Evolutionary conservation across 2,888 invertebrate genomes (phyloP), one percentile per base, ranked within the genome.

Genomic region (Sphinx pinastri): DNA sequence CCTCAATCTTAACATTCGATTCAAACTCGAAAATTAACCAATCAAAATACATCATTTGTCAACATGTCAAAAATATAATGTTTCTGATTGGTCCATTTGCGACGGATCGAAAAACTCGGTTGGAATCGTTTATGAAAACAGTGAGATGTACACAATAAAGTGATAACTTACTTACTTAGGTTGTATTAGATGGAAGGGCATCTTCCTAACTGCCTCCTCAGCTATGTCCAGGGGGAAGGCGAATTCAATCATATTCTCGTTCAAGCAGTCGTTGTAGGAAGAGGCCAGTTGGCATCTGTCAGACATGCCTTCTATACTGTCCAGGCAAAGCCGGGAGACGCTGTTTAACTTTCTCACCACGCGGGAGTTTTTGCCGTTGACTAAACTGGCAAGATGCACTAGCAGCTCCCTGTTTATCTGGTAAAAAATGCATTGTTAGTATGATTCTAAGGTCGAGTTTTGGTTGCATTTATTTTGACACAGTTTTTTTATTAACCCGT

Each of bases 101-200:
- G 1, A 25, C 25, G 25, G 25, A 25, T 25, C 25, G 25, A 25
- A 25, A 25, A 25, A 25, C 1, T 1, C 25, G 25, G 25, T 25
- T 25, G 25, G 25, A 25, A 25, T 25, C 1, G 25, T 25, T 25
- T 25, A 25, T 25, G 25, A 25, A 25, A 25, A 25, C 25, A 2
- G 25, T 25, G 8, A 38, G 19, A 19, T 19, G 19, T 55, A 55
- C 55, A 19, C 55, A 55, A 10, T 16, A 73, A 47, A 13, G 19
- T 19, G 63, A 72, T 72, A 52, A 72, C 63, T 72, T 69, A 88
- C 92, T 88, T 75, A 93, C 93, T 93, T 93, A 0, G 93, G 91
- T 69, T 91, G 90, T 81, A 92, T 92, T 3, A 93, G 82, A 80
- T 93, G 94, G 70, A 93, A 94, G 0, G 94, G 93, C 93, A 93